These are phyloP conservation scores for Drosophila baimaii DNA, from an alignment of 1,140 invertebrate genomes.

Conservation along the genomic window DNA sequence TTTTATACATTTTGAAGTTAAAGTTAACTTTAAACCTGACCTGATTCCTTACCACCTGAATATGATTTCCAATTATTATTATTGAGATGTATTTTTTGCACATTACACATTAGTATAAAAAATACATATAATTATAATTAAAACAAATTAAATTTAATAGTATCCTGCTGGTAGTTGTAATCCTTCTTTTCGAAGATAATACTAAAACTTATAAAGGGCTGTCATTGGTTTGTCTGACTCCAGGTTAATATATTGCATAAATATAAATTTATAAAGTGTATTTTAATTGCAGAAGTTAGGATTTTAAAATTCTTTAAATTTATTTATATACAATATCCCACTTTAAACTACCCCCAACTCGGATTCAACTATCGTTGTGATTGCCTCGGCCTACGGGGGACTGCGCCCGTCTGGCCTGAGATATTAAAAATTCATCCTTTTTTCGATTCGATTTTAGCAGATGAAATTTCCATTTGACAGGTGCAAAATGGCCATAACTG, in stretches of 20 bases:
- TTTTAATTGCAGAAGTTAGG: not conserved
- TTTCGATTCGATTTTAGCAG: slow-evolving; percentile 1
- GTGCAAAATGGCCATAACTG: slow-evolving; percentile 49
- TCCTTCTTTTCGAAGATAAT: no score
- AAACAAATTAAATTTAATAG: not conserved
- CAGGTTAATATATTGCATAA: not conserved
- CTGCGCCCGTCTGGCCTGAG: not conserved
- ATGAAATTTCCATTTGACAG: slow-evolving; percentile 30
- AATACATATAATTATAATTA: no score
- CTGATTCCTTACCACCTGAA: not conserved
- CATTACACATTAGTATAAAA: no score
- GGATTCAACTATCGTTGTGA: not conserved
- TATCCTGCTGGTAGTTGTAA: not conserved
- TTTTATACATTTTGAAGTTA: not conserved
- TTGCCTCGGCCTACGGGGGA: slow-evolving; percentile 3
- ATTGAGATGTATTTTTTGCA: no score
- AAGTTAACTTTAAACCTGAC: not conserved
- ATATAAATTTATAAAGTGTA: not conserved
- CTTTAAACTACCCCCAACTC: not conserved
- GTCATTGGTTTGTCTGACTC: no score
- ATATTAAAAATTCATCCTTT: slow-evolving; percentile 5
- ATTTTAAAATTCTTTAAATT: no score
- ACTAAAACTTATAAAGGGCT: no score
- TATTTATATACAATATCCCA: no score
- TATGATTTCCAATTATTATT: no score